Evolutionary conservation across 2,888 invertebrate species (phyloP).

Genomic region (Drosophila histrio): DNA sequence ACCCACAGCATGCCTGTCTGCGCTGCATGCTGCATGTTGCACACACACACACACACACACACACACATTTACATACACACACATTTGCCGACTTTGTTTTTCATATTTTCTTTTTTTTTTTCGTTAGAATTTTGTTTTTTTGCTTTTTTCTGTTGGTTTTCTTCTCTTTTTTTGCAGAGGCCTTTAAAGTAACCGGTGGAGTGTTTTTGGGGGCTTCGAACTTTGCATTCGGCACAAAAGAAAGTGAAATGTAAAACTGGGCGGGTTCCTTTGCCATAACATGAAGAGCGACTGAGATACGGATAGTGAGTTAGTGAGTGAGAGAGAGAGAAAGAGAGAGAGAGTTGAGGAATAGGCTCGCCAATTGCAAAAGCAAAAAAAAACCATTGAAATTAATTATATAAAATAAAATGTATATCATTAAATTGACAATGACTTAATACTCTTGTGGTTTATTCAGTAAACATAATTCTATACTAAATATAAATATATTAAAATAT

Average conservation of each 20-base stretch:
- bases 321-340: neutral
- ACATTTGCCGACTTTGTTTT: constrained; percentile 38
- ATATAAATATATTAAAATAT: neutral
- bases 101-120: constrained; percentile 19
- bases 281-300: neutral
- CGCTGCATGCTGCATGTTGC: constrained; percentile 32
- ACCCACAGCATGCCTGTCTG: constrained; percentile 37
- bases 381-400: neutral
- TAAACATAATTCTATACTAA: neutral
- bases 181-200: constrained; percentile 59
- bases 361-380: constrained; percentile 36
- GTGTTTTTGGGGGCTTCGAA: constrained; percentile 65
- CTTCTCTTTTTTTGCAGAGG: constrained; percentile 20
- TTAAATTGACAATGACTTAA: neutral
- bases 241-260: constrained; percentile 66
- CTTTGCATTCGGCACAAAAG: constrained; percentile 68
- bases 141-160: constrained; percentile 21
- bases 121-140: constrained; percentile 27
- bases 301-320: neutral
- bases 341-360: constrained; percentile 1
- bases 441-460: neutral
- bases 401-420: neutral
- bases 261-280: neutral
- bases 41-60: constrained; percentile 7
- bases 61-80: neutral